These are phyloP conservation scores for Bubo scandiacus DNA, from an alignment of 2,113 vertebrate genomes.

Conservation along the genomic window DNA sequence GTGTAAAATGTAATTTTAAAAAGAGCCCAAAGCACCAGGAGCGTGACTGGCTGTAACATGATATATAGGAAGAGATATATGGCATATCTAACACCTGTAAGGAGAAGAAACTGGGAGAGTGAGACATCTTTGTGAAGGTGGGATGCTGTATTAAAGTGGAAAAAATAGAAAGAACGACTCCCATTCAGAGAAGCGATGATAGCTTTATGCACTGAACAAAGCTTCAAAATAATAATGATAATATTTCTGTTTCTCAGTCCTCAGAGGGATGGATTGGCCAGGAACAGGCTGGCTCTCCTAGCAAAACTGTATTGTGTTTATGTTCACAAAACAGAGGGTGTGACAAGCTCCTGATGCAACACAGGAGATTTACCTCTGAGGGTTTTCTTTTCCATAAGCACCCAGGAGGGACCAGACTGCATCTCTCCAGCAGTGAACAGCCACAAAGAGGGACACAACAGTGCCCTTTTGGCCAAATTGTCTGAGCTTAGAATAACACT, in stretches of 20 bases:
- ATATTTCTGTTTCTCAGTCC: not conserved
- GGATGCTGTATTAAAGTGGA: not conserved
- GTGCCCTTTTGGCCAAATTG: not conserved
- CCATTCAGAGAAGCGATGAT: not conserved
- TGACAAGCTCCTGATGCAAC: not conserved
- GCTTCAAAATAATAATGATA: not conserved
- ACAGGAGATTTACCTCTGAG: not conserved
- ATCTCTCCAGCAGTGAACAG: not conserved
- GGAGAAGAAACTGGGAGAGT: not conserved
- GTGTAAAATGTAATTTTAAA: constrained; percentile 84
- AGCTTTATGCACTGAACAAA: not conserved
- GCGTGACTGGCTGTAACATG: constrained; percentile 11
- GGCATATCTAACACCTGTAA: constrained; percentile 32
- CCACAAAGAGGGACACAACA: not conserved
- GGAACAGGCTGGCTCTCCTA: not conserved
- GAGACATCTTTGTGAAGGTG: constrained; percentile 54
- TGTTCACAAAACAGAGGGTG: not conserved
- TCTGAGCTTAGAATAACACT: not conserved
- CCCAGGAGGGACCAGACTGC: not conserved
- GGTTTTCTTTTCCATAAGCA: not conserved
- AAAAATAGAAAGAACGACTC: not conserved
- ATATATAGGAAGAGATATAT: constrained; percentile 29
- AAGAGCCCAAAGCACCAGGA: constrained; percentile 66
- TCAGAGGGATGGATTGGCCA: not conserved
- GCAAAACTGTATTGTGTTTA: not conserved